Percentiles rank a stretch among this genome's conserved stretches.
Evolutionary conservation across 2,113 vertebrate genomes (phyloP).

Genomic region (Lagopus leucura): DNA sequence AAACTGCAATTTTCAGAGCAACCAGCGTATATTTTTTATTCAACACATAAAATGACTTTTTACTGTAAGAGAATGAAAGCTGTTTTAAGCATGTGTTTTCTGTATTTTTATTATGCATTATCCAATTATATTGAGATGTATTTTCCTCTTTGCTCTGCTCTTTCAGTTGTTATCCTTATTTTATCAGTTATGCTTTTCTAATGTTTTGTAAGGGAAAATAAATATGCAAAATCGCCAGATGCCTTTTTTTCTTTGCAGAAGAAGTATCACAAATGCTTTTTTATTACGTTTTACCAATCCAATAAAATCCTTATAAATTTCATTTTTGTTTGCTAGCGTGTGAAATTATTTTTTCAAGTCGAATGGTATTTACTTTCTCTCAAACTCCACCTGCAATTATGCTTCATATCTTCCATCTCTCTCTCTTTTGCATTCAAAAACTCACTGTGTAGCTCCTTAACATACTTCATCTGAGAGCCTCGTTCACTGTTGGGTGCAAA

Average conservation of each 20-base stretch:
- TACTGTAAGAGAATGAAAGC: slow-evolving; percentile 68
- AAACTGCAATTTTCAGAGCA: slow-evolving; percentile 63
- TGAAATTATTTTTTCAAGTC: slow-evolving; percentile 70
- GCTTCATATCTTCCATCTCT: neutral
- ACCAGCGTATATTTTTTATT: slow-evolving; percentile 69
- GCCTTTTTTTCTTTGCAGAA: slow-evolving; percentile 75
- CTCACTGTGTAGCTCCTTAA: neutral
- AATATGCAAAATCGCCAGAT: slow-evolving; percentile 74
- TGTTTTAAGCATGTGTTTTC: slow-evolving; percentile 76
- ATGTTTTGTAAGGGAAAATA: slow-evolving; percentile 76
- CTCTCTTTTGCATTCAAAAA: slow-evolving; percentile 4
- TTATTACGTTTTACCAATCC: slow-evolving; percentile 74
- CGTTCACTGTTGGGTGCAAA: neutral
- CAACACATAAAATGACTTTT: slow-evolving; percentile 59
- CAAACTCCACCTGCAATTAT: slow-evolving; percentile 21
- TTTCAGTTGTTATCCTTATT: slow-evolving; percentile 65
- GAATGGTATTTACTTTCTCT: slow-evolving; percentile 62
- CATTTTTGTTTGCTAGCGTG: slow-evolving; percentile 63
- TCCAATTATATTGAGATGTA: slow-evolving; percentile 73
- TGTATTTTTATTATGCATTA: slow-evolving; percentile 76
- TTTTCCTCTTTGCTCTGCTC: slow-evolving; percentile 73
- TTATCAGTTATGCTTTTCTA: slow-evolving; percentile 74
- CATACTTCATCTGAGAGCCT: neutral
- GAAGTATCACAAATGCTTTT: slow-evolving; percentile 76
- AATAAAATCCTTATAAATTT: slow-evolving; percentile 75